These are phyloP conservation scores for Ecliptopera silaceata DNA, from an alignment of 2,888 invertebrate genomes.

Conservation along the genomic window DNA sequence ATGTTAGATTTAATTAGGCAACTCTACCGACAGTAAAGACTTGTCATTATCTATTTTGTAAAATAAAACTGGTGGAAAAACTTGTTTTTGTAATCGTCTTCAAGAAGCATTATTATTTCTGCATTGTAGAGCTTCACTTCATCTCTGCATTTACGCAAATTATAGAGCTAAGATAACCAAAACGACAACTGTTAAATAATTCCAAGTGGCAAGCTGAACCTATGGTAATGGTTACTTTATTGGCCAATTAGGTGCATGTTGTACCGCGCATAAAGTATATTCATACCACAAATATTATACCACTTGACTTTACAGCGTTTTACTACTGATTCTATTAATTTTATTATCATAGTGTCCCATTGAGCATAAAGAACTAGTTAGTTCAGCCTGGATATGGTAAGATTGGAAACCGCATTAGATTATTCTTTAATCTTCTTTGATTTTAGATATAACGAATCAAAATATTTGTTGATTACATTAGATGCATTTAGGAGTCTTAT, in stretches of 20 bases:
- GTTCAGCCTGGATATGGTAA: too few relatives aligned
- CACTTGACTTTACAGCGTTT: not conserved
- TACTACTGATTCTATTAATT: not conserved
- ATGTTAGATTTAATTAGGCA: slow-evolving; percentile 1
- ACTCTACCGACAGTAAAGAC: not conserved
- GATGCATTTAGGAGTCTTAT: too few relatives aligned
- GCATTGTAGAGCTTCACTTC: not conserved
- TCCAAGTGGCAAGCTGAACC: slow-evolving; percentile 1
- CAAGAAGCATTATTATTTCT: not conserved
- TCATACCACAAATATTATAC: slow-evolving; percentile 2
- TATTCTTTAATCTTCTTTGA: too few relatives aligned
- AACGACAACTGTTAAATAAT: slow-evolving; percentile 4
- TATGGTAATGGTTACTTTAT: slow-evolving; percentile 5
- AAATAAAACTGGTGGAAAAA: not conserved
- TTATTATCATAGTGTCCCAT: too few relatives aligned
- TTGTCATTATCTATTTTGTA: not conserved
- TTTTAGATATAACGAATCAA: too few relatives aligned
- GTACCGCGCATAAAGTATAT: not conserved
- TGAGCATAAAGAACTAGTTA: not conserved
- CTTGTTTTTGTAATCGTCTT: not conserved
- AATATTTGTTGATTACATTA: too few relatives aligned
- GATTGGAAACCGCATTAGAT: too few relatives aligned
- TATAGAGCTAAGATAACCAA: slow-evolving; percentile 7
- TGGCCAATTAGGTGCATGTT: not conserved
- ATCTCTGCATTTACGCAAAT: not conserved